phyloP scores from a whole-genome alignment of 2,797 vertebrate genomes.

The Neoniphon sammara region DNA sequence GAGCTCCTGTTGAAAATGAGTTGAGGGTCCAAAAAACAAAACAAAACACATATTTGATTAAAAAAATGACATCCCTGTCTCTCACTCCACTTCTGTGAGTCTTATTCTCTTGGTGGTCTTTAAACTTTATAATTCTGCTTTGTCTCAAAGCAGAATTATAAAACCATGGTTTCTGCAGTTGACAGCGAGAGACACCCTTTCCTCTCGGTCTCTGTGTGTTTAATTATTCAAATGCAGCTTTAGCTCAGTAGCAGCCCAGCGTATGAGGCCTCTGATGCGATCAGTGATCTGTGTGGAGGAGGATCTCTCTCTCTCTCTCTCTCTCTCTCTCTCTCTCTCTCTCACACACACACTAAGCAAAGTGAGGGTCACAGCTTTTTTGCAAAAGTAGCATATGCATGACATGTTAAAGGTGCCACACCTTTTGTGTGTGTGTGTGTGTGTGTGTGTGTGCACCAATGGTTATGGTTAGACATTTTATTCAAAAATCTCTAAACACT shows the following conservation, averaged over 20 bases:
- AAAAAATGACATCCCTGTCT: not conserved
- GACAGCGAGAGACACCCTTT: constrained; percentile 39
- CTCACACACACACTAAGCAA: constrained; percentile 10
- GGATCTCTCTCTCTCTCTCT: constrained; percentile 17
- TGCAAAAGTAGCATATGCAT: too few relatives aligned
- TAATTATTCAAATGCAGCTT: constrained; percentile 79
- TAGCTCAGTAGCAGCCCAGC: constrained; percentile 72
- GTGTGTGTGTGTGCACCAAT: not conserved
- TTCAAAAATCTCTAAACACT: too few relatives aligned
- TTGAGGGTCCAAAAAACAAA: too few relatives aligned
- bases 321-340: too few relatives aligned
- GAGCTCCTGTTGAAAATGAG: not conserved
- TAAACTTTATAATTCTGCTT: not conserved
- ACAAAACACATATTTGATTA: not conserved
- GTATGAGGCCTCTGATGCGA: constrained; percentile 67
- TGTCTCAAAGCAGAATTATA: constrained; percentile 31
- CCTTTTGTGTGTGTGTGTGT: not conserved
- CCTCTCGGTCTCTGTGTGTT: constrained; percentile 58
- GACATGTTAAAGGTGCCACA: not conserved
- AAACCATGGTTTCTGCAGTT: constrained; percentile 38
- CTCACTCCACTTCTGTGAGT: not conserved
- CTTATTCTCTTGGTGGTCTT: not conserved
- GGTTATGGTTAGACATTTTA: too few relatives aligned
- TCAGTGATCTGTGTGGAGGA: constrained; percentile 72
- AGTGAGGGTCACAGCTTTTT: constrained; percentile 27